These are phyloP conservation scores for Drosophila mulleri DNA, from an alignment of 2,888 invertebrate genomes.

Conservation along the genomic window DNA sequence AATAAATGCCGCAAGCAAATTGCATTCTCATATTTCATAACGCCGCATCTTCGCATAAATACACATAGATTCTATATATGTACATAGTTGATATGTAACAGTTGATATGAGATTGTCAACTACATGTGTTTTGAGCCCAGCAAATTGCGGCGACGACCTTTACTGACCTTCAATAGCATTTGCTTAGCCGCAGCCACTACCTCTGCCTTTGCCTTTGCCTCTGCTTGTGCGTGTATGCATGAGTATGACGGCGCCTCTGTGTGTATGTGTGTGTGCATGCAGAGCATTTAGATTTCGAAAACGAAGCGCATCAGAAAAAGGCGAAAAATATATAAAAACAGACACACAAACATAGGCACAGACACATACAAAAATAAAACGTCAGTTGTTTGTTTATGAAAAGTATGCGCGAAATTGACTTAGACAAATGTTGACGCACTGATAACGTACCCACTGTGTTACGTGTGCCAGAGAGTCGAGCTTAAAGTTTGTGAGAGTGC, in stretches of 20 bases:
- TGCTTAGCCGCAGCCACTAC: constrained; percentile 54
- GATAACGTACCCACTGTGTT: constrained; percentile 55
- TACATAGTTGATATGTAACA: constrained; percentile 24
- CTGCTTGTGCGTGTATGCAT: constrained; percentile 30
- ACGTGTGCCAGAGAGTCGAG: constrained; percentile 52
- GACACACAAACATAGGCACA: neutral
- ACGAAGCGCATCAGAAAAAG: constrained; percentile 32
- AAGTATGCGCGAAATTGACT: constrained; percentile 60
- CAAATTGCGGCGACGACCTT: constrained; percentile 69
- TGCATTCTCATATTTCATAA: constrained; percentile 72
- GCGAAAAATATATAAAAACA: constrained; percentile 16
- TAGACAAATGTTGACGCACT: constrained; percentile 64
- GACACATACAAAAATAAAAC: constrained; percentile 8
- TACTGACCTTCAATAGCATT: constrained; percentile 75
- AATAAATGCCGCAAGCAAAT: constrained; percentile 48
- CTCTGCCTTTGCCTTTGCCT: constrained; percentile 26
- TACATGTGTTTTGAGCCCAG: constrained; percentile 43
- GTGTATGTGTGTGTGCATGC: constrained; percentile 29
- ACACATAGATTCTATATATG: constrained; percentile 21
- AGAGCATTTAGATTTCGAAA: constrained; percentile 57
- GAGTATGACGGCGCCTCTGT: constrained; percentile 10
- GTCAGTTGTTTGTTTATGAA: constrained; percentile 75
- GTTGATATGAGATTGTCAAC: constrained; percentile 17
- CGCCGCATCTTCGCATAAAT: constrained; percentile 34
- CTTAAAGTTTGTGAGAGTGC: constrained; percentile 20